phyloP scores from a whole-genome alignment of 2,113 vertebrate genomes.

The Pteruthius melanotis region DNA sequence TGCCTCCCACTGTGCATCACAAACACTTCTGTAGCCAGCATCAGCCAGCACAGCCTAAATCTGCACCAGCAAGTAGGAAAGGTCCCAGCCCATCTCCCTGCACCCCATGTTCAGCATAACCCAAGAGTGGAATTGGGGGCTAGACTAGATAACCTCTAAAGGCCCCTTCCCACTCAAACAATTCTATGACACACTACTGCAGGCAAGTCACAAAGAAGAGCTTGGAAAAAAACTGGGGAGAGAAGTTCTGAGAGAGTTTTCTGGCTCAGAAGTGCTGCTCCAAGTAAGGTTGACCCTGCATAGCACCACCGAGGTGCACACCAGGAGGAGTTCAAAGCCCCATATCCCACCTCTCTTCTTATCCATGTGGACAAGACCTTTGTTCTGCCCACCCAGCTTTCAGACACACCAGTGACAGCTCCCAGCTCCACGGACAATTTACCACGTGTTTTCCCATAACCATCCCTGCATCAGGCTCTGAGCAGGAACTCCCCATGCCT shows the following conservation, averaged over 20 bases:
- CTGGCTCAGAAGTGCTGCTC: not conserved
- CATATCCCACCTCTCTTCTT: not conserved
- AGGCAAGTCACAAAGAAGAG: not conserved
- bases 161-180: not conserved
- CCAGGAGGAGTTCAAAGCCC: not conserved
- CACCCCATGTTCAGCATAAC: not conserved
- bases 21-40: not conserved
- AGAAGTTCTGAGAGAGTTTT: not conserved
- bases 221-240: not conserved
- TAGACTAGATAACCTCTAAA: not conserved
- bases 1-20: not conserved
- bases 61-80: not conserved
- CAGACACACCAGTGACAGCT: not conserved
- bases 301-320: not conserved
- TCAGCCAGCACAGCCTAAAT: not conserved
- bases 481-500: not conserved
- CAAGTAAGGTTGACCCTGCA: rapidly evolving
- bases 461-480: not conserved
- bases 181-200: not conserved
- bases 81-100: not conserved
- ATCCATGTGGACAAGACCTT: not conserved
- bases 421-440: not conserved
- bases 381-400: not conserved
- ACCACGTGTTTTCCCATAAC: not conserved
- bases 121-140: rapidly evolving